phyloP scores from a whole-genome alignment of 2,113 vertebrate species.

The Cebidichthys violaceus region DNA sequence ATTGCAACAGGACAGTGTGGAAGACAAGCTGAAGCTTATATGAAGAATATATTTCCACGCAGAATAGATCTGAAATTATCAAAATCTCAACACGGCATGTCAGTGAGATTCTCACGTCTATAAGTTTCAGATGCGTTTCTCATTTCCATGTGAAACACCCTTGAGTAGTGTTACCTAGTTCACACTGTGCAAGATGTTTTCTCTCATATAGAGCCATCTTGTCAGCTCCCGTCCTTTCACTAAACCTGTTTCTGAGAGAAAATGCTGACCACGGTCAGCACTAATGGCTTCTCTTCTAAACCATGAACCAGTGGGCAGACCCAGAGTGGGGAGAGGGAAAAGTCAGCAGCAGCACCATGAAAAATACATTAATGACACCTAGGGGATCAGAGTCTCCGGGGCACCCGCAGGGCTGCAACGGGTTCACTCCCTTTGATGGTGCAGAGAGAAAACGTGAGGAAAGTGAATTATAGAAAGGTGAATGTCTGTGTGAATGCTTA shows the following conservation, averaged over 20 bases:
- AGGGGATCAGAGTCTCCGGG: not conserved
- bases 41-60: not conserved
- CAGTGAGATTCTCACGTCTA: not conserved
- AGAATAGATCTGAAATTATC: not conserved
- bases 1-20: constrained; percentile 16
- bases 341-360: constrained; percentile 42
- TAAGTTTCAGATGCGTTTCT: constrained; percentile 10
- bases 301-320: constrained; percentile 14
- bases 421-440: constrained; percentile 29
- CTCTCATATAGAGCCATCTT: not conserved
- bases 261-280: constrained; percentile 47
- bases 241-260: constrained; percentile 32
- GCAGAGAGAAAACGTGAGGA: not conserved
- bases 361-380: constrained; percentile 56
- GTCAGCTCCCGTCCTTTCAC: constrained; percentile 6
- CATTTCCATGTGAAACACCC: not conserved
- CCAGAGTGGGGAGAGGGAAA: not conserved
- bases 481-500: not conserved
- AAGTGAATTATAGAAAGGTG: not conserved
- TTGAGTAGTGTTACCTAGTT: constrained; percentile 22
- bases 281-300: constrained; percentile 35
- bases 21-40: not conserved
- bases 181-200: not conserved
- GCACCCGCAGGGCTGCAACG: not conserved
- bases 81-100: not conserved